Base-by-base conservation (phyloP, 2,113 vertebrate genomes). In the Narcine bancroftii region DNA sequence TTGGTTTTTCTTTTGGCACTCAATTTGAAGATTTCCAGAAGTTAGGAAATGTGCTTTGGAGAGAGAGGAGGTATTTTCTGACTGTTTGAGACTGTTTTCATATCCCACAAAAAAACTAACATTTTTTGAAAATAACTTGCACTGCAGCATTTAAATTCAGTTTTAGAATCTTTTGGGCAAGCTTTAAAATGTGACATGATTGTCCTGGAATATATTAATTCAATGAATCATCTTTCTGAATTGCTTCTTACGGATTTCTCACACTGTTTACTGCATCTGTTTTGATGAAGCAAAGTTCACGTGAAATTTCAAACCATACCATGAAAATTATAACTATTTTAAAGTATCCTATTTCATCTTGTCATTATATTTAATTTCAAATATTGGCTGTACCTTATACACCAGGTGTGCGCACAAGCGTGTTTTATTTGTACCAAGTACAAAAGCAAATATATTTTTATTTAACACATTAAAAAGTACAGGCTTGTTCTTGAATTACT, bases 401-500 rank as follows among this genome's bases (percentile, higher is more conserved):
- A n/a, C 33, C 36, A 6, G 6, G 2, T 60, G 60, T 0, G 60
- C 36, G 17, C 33, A 87, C n/a, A 21, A 17, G 81, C 79, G 53
- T 47, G 9, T 10, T 53, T 53, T 83, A 53, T 53, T 36, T 56
- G 15, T 36, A 87, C 21, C 17, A 36, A 19, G 60, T 87, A 60
- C 33, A 85, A 53, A 17, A 19, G n/a, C 13, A 60, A 85, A 60
- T 60, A 17, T n/a, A 60, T 60, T 85, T 85, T 85, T 15, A 85
- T 60, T 85, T 87, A 87, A 36, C 81, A 87, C 81, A 87, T n/a
- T 36, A 87, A 53, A 81, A 85, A n/a, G 11, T 85, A 87, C 81
- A 87, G 5, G 6, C 36, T 33, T 26, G 77, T 50, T 21, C 77
- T 60, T 87, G 33, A 60, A 36, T 60, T 87, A 33, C 9, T 60